Evolutionary conservation across 2,113 vertebrate genomes (phyloP).

Genomic region (Podiceps cristatus): DNA sequence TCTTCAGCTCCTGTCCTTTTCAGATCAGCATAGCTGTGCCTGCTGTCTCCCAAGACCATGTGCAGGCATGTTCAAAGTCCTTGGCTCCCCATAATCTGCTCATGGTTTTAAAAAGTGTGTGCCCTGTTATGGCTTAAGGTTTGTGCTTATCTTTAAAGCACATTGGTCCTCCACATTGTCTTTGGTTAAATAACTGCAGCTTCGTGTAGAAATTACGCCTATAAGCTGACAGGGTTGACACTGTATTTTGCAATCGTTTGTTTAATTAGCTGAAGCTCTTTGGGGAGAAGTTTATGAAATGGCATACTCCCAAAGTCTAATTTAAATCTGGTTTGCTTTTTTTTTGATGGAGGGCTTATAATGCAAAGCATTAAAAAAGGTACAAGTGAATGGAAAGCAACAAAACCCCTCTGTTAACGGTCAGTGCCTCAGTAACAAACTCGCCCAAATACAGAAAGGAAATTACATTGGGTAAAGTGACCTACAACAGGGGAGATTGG

Average conservation of each 20-base stretch:
- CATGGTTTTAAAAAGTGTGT: not conserved
- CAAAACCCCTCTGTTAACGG: not conserved
- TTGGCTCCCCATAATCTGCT: not conserved
- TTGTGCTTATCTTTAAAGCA: not conserved
- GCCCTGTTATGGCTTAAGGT: not conserved
- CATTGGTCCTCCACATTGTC: not conserved
- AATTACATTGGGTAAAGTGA: constrained; percentile 45
- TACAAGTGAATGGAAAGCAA: constrained; percentile 3
- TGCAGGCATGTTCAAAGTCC: not conserved
- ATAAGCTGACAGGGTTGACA: constrained; percentile 55
- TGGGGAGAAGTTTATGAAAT: constrained; percentile 72
- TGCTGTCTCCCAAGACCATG: not conserved
- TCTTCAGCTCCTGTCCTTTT: not conserved
- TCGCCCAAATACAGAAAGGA: not conserved
- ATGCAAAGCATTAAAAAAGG: constrained; percentile 29
- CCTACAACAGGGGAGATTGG: constrained; percentile 7
- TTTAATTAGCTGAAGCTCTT: constrained; percentile 78
- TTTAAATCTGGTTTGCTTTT: constrained; percentile 58
- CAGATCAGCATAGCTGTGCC: not conserved
- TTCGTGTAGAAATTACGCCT: constrained; percentile 8
- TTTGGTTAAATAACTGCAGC: not conserved
- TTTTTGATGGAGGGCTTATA: constrained; percentile 22
- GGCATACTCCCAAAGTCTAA: constrained; percentile 57
- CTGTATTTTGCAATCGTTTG: constrained; percentile 75
- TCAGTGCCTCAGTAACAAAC: not conserved